Base-by-base conservation (phyloP, 35 echinoderm and acorn worm genomes). In the Nesometra sesokonis region DNA sequence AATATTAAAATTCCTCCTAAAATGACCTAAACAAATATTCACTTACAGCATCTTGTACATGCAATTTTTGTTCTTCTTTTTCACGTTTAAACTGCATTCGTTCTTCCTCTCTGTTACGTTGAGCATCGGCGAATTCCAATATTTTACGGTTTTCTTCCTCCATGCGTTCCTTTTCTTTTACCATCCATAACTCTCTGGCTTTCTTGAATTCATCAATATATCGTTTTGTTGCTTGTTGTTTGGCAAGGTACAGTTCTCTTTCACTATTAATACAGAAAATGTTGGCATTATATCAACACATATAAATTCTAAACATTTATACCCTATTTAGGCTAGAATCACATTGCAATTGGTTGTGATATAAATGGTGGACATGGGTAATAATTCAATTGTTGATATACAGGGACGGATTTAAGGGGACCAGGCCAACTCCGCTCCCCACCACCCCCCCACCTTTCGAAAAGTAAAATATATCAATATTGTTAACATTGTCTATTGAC, bases 111-210 rank as follows among this genome's bases (percentile, higher is more conserved):
- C 96, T 84, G 0, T 46, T 35, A 39, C 94, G 96, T 38, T 99
- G 96, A 85, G 91, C 86, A 23, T 86, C 57, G 15, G 96, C 96
- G 92, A 99, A 99, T 85, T 92, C 37, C 76, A 99, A 47, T 43
- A 99, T 99, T 31, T 77, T 67, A 17, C 85, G 77, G 83, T 99
- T 99, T 83, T 99, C 96, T 40, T 92, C 87, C 82, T 99, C 96
- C 35, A 99, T 80, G 17, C 90, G 84, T 47, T 84, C 86, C 36
- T 57, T 88, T 85, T 99, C 96, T 82, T 92, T 78, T 5, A 78
- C 77, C 86, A 94, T 99, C 96, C 96, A 99, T 36, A 91, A 90
- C 35, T 94, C 90, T 32, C 96, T 78, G 29, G 90, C 93, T 8
- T 23, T 35, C 31, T 78, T 82, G 40, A 90, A 94, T 35, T 99